Evolutionary conservation across 2,113 vertebrate genomes (phyloP).

Genomic region (Austrofundulus limnaeus): DNA sequence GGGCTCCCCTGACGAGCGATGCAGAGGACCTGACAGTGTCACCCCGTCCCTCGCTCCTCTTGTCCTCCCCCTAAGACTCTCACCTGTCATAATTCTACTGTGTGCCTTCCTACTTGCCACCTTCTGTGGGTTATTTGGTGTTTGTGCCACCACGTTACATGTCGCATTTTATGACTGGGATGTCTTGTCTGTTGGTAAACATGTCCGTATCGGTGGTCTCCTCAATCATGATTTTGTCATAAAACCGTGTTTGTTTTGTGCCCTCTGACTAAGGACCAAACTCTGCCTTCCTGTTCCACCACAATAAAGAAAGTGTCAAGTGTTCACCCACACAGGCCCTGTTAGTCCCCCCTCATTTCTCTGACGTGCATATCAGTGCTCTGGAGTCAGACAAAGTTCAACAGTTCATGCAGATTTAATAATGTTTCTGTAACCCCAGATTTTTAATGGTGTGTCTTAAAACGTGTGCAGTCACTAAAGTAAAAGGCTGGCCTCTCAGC

Average conservation of each 20-base stretch:
- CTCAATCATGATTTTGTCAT: slow-evolving; percentile 26
- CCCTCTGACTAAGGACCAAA: slow-evolving; percentile 34
- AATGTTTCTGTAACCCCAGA: slow-evolving; percentile 12
- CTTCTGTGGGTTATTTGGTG: slow-evolving; percentile 51
- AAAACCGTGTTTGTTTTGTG: not conserved
- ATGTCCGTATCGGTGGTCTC: slow-evolving; percentile 20
- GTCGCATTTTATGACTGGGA: not conserved
- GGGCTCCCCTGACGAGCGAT: slow-evolving; percentile 61
- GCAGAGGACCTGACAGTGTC: slow-evolving; percentile 54
- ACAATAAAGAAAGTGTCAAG: slow-evolving; percentile 16
- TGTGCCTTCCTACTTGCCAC: slow-evolving; percentile 53
- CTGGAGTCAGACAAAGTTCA: slow-evolving; percentile 74
- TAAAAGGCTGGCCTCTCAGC: not conserved
- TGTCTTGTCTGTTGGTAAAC: slow-evolving; percentile 37
- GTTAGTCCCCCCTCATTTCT: slow-evolving; percentile 2
- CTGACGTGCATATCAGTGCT: slow-evolving; percentile 28
- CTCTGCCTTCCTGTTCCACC: slow-evolving; percentile 3
- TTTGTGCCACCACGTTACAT: slow-evolving; percentile 41
- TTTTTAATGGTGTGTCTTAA: slow-evolving; percentile 20
- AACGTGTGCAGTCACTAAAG: slow-evolving; percentile 11
- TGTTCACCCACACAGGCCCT: slow-evolving; percentile 29
- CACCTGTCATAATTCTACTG: not conserved
- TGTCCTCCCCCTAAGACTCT: slow-evolving; percentile 7
- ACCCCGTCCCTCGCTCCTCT: slow-evolving; percentile 65
- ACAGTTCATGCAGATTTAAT: slow-evolving; percentile 80